These are phyloP conservation scores for Dermochelys coriacea DNA, from an alignment of 2,797 vertebrate species.

Conservation along the genomic window DNA sequence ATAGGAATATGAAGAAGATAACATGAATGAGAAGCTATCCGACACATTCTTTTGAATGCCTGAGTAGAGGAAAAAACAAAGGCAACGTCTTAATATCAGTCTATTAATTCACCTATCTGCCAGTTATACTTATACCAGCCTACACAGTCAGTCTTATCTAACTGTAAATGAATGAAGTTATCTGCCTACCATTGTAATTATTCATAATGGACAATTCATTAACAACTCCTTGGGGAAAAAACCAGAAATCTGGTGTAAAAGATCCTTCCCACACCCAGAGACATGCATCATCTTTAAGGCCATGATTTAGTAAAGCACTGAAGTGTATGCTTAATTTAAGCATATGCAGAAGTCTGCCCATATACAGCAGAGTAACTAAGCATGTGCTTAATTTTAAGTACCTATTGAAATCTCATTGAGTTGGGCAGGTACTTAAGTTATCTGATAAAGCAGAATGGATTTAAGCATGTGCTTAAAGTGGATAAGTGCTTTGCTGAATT, in stretches of 20 bases:
- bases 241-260: neutral
- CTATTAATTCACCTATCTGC: neutral
- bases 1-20: neutral
- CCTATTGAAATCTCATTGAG: neutral
- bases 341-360: fast-evolving
- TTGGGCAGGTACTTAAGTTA: neutral
- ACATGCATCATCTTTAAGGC: neutral
- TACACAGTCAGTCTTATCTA: neutral
- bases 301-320: neutral
- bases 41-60: neutral
- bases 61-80: neutral
- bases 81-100: neutral
- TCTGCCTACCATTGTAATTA: neutral
- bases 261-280: neutral
- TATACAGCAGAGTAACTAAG: neutral
- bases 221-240: neutral
- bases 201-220: neutral
- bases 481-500: neutral
- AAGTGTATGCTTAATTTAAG: neutral
- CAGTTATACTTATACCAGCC: neutral
- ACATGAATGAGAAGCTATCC: neutral
- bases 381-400: neutral
- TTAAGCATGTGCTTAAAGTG: neutral
- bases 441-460: neutral
- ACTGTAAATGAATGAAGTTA: neutral